phyloP scores from a whole-genome alignment of 2,888 invertebrate species.

The Apantesis nais region DNA sequence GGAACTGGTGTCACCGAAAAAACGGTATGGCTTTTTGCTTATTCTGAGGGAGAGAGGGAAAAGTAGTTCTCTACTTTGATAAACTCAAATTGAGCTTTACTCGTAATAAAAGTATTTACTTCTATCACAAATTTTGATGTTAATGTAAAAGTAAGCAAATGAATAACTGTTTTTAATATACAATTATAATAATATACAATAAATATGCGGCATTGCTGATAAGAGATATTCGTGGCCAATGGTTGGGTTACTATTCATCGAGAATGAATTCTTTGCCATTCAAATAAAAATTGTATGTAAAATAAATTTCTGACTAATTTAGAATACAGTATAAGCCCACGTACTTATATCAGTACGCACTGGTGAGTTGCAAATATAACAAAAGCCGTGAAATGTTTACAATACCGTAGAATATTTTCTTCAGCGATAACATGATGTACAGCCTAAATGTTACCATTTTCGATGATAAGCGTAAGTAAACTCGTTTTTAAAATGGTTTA shows the following conservation, averaged over 20 bases:
- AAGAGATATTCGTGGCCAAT: background rate
- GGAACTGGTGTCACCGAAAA: background rate
- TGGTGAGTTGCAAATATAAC: background rate
- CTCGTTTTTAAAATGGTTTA: conserved; percentile 13
- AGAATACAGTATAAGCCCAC: background rate
- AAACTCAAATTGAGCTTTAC: background rate
- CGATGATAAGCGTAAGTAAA: conserved; percentile 36
- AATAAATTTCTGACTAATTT: background rate
- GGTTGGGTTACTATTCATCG: background rate
- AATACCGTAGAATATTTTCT: conserved; percentile 25
- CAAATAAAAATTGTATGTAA: background rate
- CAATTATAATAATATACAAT: too few relatives aligned
- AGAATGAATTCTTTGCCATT: background rate
- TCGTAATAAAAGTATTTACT: background rate
- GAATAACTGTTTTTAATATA: background rate
- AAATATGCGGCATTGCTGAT: too few relatives aligned
- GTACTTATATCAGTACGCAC: background rate
- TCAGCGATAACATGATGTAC: conserved; percentile 21
- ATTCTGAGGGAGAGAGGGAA: too few relatives aligned
- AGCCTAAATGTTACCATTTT: conserved; percentile 36
- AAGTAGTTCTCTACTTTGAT: background rate
- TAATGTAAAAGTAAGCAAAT: background rate
- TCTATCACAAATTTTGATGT: background rate
- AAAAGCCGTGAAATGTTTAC: conserved; percentile 22
- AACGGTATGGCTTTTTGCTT: background rate